Conservation (phyloP, 2,113 vertebrate genomes). For the Podiceps cristatus region DNA sequence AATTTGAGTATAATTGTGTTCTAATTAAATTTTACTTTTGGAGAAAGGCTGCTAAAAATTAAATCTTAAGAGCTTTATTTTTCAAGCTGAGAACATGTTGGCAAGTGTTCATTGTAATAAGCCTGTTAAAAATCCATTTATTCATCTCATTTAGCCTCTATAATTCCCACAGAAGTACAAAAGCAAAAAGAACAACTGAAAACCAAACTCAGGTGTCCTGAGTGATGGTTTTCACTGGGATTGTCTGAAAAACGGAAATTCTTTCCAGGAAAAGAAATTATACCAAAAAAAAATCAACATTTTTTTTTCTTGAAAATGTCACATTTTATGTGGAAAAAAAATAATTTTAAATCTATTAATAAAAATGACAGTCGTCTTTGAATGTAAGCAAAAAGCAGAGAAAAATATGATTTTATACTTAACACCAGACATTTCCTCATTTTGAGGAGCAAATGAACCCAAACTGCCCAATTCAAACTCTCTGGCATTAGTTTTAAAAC, state of each 20-base stretch:
- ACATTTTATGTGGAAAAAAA: neutral
- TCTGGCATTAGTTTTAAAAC: neutral
- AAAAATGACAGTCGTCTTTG: neutral
- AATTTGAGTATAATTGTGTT: constrained; percentile 12
- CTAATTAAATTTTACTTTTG: constrained; percentile 45
- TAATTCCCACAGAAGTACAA: neutral
- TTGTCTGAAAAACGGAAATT: neutral
- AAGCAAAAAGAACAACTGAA: neutral
- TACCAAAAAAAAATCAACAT: neutral
- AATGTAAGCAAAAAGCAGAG: neutral
- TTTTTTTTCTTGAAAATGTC: neutral
- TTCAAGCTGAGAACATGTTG: constrained; percentile 28
- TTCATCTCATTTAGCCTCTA: neutral
- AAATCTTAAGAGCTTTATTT: constrained; percentile 41
- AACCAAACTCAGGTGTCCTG: neutral
- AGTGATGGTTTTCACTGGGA: neutral
- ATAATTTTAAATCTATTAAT: neutral
- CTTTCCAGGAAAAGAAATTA: neutral
- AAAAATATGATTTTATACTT: neutral
- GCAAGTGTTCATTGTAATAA: constrained; percentile 16
- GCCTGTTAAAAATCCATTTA: constrained; percentile 31
- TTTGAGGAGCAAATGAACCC: neutral
- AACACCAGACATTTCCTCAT: neutral
- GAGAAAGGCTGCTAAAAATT: constrained; percentile 20
- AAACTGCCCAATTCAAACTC: neutral